These are phyloP conservation scores for Agrenia bidenticulata DNA, from an alignment of 2,888 invertebrate species.

Conservation along the genomic window DNA sequence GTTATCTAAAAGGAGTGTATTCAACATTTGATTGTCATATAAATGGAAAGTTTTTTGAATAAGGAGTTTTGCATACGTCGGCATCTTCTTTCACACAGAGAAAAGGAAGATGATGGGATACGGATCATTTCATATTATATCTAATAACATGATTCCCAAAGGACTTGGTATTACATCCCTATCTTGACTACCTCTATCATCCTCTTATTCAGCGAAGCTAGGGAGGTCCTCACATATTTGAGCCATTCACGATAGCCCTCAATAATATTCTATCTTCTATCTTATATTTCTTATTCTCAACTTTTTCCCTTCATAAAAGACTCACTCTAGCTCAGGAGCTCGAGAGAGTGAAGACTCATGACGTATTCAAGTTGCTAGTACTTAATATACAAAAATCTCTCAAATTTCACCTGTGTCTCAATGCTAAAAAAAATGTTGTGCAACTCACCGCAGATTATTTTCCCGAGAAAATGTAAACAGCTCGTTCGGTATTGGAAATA, in stretches of 20 bases:
- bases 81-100: conserved; percentile 24
- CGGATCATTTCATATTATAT: conserved; percentile 39
- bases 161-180: conserved; percentile 15
- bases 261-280: conserved; percentile 2
- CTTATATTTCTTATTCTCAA: background rate
- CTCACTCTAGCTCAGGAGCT: too few species aligned
- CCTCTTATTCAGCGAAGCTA: too few species aligned
- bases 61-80: conserved; percentile 36
- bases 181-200: background rate
- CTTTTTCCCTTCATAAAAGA: background rate
- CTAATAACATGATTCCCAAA: conserved; percentile 38
- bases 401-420: too few species aligned
- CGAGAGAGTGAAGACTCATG: too few species aligned
- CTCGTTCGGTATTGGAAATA: too few species aligned
- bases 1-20: conserved; percentile 29
- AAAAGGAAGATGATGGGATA: conserved; percentile 30
- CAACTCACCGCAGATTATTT: too few species aligned
- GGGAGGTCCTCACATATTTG: background rate
- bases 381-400: too few species aligned
- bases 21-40: conserved; percentile 42
- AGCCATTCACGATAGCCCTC: background rate
- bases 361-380: too few species aligned
- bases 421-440: too few species aligned
- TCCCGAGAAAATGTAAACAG: too few species aligned
- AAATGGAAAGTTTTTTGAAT: conserved; percentile 36